Evolutionary conservation across 64 coral and sea anemone species (phyloP), one percentile per base, ranked within the genome.

Genomic region (Stichodactyla helianthus): DNA sequence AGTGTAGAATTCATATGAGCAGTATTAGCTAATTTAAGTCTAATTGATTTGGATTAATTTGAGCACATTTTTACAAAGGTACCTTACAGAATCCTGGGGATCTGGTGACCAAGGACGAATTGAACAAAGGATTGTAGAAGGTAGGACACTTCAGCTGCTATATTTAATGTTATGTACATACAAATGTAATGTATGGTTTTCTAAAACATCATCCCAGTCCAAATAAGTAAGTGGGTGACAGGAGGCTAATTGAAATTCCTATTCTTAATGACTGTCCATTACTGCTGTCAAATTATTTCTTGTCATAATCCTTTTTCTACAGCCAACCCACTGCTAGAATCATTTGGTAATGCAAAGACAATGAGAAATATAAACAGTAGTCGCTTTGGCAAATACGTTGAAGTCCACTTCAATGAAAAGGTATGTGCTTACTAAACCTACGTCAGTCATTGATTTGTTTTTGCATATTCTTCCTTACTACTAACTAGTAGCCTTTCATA

Each of bases 401-500:
- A 98, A 77, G 95, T 98, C 12, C 95, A 98, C 60, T 98, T 98
- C 50, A 98, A 93, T 86, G 95, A 98, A 10, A 98, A 98, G 95
- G 95, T 98, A 64, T 7, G 52, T 18, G 5, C 2, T 6, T 13
- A 1, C 31, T 74, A 74, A 0, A 11, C 68, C 5, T 28, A 31
- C 4, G 4, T 44, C 35, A 44, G 35, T 44, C 2, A 44, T 44
- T 44, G 35, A 3, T 44, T 44, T 2, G 4, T 44, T 44, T 44
- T 44, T 44, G 0, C 35, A 3, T 3, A 44, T 44, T 44, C 4
- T 44, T 44, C 35, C 35, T 54, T 88, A 7, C n/a, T 88, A 53
- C 31, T n/a, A n/a, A 4, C 19, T 13, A n/a, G n/a, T 53, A 50
- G 79, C 17, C 0, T 2, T 53, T 11, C n/a, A n/a, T 50, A 27